These are phyloP conservation scores for Pseudorasbora parva DNA, from an alignment of 2,113 vertebrate species.

Conservation along the genomic window DNA sequence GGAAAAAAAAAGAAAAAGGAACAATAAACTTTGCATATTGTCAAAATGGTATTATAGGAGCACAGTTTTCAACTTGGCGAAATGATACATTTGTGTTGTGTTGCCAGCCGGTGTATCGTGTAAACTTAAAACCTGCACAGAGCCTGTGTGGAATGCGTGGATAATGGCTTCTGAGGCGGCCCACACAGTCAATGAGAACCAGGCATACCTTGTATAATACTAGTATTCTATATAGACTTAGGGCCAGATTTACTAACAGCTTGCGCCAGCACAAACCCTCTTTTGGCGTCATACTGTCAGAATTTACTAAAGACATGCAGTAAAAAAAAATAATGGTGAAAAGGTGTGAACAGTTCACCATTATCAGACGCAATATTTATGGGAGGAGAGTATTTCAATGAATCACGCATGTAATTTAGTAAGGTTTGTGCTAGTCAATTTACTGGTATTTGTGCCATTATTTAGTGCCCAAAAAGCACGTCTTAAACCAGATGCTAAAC, in stretches of 20 bases:
- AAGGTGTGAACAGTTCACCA: too few species aligned
- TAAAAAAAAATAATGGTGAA: too few species aligned
- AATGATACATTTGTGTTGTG: not conserved
- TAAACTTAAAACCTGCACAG: conserved; percentile 35
- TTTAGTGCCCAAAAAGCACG: too few species aligned
- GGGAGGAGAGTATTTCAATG: too few species aligned
- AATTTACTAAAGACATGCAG: too few species aligned
- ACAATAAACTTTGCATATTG: not conserved
- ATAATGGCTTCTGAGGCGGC: conserved; percentile 49
- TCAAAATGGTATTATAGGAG: not conserved
- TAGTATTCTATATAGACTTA: not conserved
- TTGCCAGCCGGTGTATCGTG: conserved; percentile 4
- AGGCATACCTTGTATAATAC: conserved; percentile 45
- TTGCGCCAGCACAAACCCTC: too few species aligned
- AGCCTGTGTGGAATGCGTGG: conserved; percentile 52
- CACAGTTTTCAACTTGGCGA: not conserved
- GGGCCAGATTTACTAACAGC: not conserved
- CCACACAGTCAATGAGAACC: conserved; percentile 45
- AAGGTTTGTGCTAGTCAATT: too few species aligned
- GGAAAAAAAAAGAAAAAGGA: not conserved
- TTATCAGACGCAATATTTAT: too few species aligned
- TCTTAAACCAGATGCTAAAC: too few species aligned
- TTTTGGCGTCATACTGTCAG: too few species aligned
- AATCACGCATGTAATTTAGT: too few species aligned
- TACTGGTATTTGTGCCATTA: too few species aligned